Conservation (phyloP, 2,113 vertebrate genomes). For the Callospermophilus lateralis region DNA sequence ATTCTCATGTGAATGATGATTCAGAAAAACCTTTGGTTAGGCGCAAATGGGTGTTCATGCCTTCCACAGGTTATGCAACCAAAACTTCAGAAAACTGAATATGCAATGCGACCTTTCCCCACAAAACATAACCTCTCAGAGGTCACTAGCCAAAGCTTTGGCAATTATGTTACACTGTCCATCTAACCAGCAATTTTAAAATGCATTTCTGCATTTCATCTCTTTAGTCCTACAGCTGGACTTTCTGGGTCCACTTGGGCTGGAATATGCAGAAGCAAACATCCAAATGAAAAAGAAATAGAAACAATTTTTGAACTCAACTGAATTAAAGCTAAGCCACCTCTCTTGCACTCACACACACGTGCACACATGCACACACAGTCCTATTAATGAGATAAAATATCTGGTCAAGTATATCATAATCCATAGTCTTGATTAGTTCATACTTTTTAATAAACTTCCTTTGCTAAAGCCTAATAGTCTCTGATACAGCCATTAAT, state of each 20-base stretch:
- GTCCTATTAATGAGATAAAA: neutral
- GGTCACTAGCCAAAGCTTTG: constrained; percentile 25
- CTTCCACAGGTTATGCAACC: constrained; percentile 72
- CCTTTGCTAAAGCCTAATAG: neutral
- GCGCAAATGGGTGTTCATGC: constrained; percentile 39
- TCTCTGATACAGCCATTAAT: neutral
- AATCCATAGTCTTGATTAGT: neutral
- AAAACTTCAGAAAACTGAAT: constrained; percentile 63
- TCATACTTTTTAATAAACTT: constrained; percentile 66
- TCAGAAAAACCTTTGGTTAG: constrained; percentile 64
- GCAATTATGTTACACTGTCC: neutral
- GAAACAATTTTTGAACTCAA: constrained; percentile 63
- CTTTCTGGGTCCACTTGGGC: constrained; percentile 39
- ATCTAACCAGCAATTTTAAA: constrained; percentile 59
- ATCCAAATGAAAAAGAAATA: neutral
- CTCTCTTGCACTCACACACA: neutral
- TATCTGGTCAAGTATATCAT: neutral
- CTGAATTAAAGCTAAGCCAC: constrained; percentile 32
- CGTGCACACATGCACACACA: neutral
- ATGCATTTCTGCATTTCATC: constrained; percentile 38
- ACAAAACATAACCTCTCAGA: neutral
- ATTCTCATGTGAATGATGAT: constrained; percentile 47
- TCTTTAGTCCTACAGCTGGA: constrained; percentile 20
- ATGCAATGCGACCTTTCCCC: constrained; percentile 46
- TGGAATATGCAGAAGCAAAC: constrained; percentile 49